Percentiles rank a stretch among this genome's conserved stretches.
Conservation (phyloP, 2,888 invertebrate species). For the Xestia xanthographa region DNA sequence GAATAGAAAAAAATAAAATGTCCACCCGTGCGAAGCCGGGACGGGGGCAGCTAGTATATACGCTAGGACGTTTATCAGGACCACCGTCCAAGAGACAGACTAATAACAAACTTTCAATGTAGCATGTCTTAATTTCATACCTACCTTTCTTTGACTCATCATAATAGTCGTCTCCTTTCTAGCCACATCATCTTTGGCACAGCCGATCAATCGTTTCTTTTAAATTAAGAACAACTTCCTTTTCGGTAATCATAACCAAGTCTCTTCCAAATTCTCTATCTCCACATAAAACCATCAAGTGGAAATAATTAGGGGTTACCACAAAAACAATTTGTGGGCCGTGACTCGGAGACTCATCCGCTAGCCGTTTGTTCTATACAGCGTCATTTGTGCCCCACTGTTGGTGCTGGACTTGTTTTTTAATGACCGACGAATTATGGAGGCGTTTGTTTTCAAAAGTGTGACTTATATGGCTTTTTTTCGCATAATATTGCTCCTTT, state of each 20-base stretch:
- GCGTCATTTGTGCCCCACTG: conserved; percentile 37
- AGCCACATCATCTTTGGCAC: too few relatives aligned
- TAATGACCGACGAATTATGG: conserved; percentile 57
- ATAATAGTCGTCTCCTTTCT: too few relatives aligned
- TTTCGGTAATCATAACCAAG: not conserved
- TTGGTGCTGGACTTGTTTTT: conserved; percentile 50
- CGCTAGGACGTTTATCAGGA: too few relatives aligned
- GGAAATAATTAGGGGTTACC: conserved; percentile 87
- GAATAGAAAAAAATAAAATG: too few relatives aligned
- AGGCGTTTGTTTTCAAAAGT: conserved; percentile 39
- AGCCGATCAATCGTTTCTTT: too few relatives aligned
- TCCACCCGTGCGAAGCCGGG: too few relatives aligned
- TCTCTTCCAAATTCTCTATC: conserved; percentile 70
- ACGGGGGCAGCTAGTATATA: too few relatives aligned
- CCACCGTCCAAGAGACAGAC: too few relatives aligned
- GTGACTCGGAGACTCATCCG: conserved; percentile 76
- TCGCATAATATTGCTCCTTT: not conserved
- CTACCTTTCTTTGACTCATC: too few relatives aligned
- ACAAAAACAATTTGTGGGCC: conserved; percentile 89
- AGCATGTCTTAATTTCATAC: too few relatives aligned
- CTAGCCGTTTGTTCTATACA: conserved; percentile 51
- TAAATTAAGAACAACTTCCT: too few relatives aligned
- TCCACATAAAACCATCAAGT: conserved; percentile 81
- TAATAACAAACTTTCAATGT: too few relatives aligned
- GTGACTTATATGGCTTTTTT: conserved; percentile 9